Base-by-base conservation (phyloP, 2,888 invertebrate genomes). In the Cryptocheilus praepositus region DNA sequence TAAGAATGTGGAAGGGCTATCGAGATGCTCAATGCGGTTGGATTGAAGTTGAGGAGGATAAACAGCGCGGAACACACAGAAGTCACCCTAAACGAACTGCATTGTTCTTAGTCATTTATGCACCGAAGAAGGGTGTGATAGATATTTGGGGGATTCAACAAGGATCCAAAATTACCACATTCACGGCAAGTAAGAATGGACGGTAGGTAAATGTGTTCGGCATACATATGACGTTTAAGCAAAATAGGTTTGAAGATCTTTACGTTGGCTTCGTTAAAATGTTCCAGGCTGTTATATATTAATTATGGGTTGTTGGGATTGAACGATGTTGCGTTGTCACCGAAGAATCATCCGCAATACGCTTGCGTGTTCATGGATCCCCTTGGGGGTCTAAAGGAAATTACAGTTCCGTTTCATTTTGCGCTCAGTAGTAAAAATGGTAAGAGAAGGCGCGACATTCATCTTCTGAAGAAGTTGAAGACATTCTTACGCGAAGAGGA, bases 21-120 rank as follows among this genome's bases (percentile, higher is more conserved):
- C 91, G 98, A 59, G 97, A 98, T 86, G 98, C 98, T 0, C 96
- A 98, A 86, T 96, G 97, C 86, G 96, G 96, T 1, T 99, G 98
- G 92, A 90, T 98, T 51, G 95, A 96, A 89, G 95, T 96, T 0
- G 90, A 91, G 43, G 95, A 96, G 83, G 92, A 92, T 70, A 89
- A 88, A 67, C 87, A 84, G 62, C 68, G 76, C 15, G 59, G 71
- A 52, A 43, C 59, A 45, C 75, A 71, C 7, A 79, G 63, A 46
- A 67, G 51, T 16, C 64, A 67, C 49, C 61, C 46, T 55, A 84
- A 74, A 71, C 76, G 92, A 80, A 91, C 93, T 64, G 94, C 94
- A 0, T 90, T 96, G 57, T 99, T 98, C 88, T 90, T 99, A 62
- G 94, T 96, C 1, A 96, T 99, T 73, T 98, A 98, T 89, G 96